Conservation (phyloP, 1,140 invertebrate genomes). For the Drosophila burlai region DNA sequence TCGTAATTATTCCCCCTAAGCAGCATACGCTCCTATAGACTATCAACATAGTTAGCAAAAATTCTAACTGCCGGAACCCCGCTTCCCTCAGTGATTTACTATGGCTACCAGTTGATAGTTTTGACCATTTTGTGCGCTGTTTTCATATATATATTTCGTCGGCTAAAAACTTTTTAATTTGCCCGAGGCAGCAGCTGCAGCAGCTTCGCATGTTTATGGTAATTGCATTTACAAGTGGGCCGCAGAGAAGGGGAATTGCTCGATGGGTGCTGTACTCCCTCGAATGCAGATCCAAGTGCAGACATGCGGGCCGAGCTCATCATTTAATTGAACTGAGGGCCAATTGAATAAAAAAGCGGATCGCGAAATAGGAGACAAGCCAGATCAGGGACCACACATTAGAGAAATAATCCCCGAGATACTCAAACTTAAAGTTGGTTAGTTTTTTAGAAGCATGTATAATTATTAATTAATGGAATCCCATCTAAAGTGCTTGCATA, state of each 20-base stretch:
- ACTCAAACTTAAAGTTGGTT: not conserved
- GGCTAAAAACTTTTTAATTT: constrained; percentile 67
- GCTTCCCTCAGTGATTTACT: constrained; percentile 7
- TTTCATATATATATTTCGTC: constrained; percentile 50
- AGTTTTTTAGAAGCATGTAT: not conserved
- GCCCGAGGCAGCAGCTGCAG: constrained; percentile 58
- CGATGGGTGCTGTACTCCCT: constrained; percentile 13
- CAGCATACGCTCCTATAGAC: not conserved
- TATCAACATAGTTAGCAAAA: not conserved
- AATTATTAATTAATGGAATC: not conserved
- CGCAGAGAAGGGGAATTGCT: constrained; percentile 6
- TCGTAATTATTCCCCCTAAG: too few relatives aligned
- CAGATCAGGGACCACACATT: not conserved
- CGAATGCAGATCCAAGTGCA: constrained; percentile 24
- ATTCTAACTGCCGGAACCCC: constrained; percentile 6
- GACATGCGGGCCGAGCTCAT: constrained; percentile 39
- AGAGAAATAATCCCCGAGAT: not conserved
- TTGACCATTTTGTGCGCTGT: constrained; percentile 56
- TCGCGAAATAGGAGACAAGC: not conserved
- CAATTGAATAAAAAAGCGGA: constrained; percentile 23
- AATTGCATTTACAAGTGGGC: constrained; percentile 54
- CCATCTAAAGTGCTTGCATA: not conserved
- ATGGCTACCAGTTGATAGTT: constrained; percentile 46
- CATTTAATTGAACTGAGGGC: constrained; percentile 33
- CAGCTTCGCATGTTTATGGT: constrained; percentile 73